These are phyloP conservation scores for Palythoa grandis DNA, from an alignment of 92 coral and sea anemone genomes.

Conservation along the genomic window DNA sequence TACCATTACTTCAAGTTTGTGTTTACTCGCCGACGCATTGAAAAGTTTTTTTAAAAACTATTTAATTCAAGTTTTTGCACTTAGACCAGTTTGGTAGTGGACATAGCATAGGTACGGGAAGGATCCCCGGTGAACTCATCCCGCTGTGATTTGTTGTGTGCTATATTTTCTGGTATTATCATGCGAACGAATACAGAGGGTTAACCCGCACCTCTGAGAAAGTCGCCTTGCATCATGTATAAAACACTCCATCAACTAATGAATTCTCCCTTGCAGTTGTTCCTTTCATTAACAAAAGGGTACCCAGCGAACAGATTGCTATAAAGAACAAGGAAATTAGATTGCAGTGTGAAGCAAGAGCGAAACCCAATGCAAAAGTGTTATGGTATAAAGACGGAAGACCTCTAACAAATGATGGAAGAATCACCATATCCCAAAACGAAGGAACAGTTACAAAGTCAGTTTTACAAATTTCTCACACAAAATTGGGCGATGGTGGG, in stretches of 20 bases:
- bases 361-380: slow-evolving; percentile 11
- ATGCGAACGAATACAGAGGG: no score
- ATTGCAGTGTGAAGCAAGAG: slow-evolving; percentile 11
- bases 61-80: no score
- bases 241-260: neutral
- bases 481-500: slow-evolving; percentile 17
- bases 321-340: neutral
- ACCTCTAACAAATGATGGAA: neutral
- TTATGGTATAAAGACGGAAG: slow-evolving; percentile 22
- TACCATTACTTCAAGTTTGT: no score
- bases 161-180: no score
- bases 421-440: neutral
- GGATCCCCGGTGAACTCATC: no score
- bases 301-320: neutral
- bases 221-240: neutral
- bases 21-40: no score
- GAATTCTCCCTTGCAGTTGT: neutral
- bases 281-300: neutral
- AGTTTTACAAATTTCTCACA: slow-evolving; percentile 10
- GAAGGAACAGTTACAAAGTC: neutral
- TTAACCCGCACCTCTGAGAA: no score
- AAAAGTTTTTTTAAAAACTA: no score
- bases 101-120: no score
- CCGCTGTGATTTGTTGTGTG: no score
- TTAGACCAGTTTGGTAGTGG: no score